Percentiles rank a stretch among this genome's conserved stretches.
phyloP scores from a whole-genome alignment of 2,888 invertebrate genomes.

The Heliconius hortense region DNA sequence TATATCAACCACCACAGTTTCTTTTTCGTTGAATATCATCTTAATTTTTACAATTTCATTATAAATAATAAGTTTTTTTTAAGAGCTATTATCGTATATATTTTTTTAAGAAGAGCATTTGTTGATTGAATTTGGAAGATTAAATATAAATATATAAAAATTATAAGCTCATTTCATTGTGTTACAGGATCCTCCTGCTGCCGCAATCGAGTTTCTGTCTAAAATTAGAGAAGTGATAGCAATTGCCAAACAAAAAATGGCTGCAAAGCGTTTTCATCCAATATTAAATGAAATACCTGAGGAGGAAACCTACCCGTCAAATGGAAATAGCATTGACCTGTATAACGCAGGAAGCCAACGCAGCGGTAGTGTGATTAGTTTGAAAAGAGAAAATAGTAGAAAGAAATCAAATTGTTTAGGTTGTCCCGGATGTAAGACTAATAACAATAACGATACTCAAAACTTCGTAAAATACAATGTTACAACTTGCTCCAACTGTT shows the following conservation, averaged over 20 bases:
- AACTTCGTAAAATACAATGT: constrained; percentile 72
- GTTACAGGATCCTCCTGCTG: constrained; percentile 93
- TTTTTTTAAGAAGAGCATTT: neutral
- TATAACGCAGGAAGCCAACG: constrained; percentile 78
- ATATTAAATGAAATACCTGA: constrained; percentile 91
- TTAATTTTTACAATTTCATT: no score
- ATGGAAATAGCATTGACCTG: constrained; percentile 76
- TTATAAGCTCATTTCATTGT: neutral
- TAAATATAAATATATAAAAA: neutral
- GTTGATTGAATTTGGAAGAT: neutral
- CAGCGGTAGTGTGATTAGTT: constrained; percentile 79
- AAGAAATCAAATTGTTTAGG: constrained; percentile 82
- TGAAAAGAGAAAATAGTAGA: constrained; percentile 84
- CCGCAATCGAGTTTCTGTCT: constrained; percentile 92
- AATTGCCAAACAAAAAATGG: constrained; percentile 94
- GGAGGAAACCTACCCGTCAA: constrained; percentile 83
- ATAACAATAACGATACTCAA: constrained; percentile 57
- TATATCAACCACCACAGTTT: no score
- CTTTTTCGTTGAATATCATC: no score
- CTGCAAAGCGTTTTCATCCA: constrained; percentile 89
- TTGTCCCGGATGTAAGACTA: constrained; percentile 84
- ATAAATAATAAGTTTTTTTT: no score
- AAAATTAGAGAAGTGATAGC: constrained; percentile 95
- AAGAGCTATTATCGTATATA: neutral
- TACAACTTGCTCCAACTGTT: constrained; percentile 79